Percentiles rank a stretch among this genome's conserved stretches.
These are phyloP conservation scores for Flexamia atlantica DNA, from an alignment of 2,888 invertebrate species.

Conservation along the genomic window DNA sequence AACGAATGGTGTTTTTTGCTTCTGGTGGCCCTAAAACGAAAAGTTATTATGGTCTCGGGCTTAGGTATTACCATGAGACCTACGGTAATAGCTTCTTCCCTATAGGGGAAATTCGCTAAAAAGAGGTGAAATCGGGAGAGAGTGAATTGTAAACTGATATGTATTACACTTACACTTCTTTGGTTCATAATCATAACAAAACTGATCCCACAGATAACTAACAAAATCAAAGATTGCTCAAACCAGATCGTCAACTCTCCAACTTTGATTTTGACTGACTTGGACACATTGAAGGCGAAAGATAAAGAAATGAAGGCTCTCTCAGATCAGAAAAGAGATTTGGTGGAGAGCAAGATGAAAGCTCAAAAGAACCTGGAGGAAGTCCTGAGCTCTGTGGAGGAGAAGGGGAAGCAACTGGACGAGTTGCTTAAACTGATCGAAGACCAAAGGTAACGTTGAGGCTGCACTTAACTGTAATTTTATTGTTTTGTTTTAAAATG, in stretches of 20 bases:
- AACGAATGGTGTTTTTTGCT: no score
- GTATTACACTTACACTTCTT: no score
- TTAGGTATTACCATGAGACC: no score
- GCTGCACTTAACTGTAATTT: background rate
- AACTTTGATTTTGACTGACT: background rate
- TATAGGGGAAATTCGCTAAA: no score
- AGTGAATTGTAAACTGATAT: no score
- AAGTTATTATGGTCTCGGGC: no score
- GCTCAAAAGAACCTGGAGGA: constrained; percentile 12
- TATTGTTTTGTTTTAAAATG: no score
- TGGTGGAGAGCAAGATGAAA: constrained; percentile 20
- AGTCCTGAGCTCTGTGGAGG: background rate
- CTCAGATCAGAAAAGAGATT: constrained; percentile 8
- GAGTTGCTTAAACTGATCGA: constrained; percentile 9
- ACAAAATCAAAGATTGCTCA: constrained; percentile 6
- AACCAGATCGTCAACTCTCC: constrained; percentile 30
- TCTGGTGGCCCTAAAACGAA: no score
- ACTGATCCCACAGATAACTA: background rate
- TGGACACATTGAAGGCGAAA: background rate
- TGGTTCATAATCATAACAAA: no score
- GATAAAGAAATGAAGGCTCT: constrained; percentile 14
- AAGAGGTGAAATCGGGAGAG: no score
- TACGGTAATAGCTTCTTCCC: no score
- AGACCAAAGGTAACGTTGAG: constrained; percentile 1
- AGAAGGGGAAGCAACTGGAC: background rate